Conservation (phyloP, 2,113 vertebrate species). For the Solea senegalensis region DNA sequence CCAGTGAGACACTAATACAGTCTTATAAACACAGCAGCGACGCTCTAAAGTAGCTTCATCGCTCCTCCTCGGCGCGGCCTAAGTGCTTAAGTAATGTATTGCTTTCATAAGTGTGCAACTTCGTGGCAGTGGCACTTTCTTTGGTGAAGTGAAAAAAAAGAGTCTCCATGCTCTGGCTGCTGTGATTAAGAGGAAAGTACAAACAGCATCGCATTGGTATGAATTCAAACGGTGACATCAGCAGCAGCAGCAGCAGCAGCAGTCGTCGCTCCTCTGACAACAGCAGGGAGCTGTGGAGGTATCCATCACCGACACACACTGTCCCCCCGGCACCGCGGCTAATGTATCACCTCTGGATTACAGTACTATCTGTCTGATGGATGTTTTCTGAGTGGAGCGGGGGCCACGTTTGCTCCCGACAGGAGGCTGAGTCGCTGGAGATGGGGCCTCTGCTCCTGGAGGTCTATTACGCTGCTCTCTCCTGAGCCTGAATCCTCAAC, state of each 20-base stretch:
- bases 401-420: constrained; percentile 54
- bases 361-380: constrained; percentile 83
- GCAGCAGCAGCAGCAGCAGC: constrained; percentile 49
- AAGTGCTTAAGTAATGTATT: constrained; percentile 86
- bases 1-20: constrained; percentile 80
- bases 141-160: constrained; percentile 60
- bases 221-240: constrained; percentile 73
- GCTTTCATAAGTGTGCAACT: constrained; percentile 85
- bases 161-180: constrained; percentile 78
- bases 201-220: constrained; percentile 73
- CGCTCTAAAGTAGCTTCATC: constrained; percentile 78
- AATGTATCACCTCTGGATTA: constrained; percentile 85
- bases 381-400: constrained; percentile 76
- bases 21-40: constrained; percentile 82
- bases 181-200: constrained; percentile 84
- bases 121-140: constrained; percentile 71
- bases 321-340: constrained; percentile 75
- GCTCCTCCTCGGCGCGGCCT: constrained; percentile 75
- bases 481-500: constrained; percentile 36
- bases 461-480: constrained; percentile 64
- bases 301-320: constrained; percentile 75
- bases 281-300: constrained; percentile 61
- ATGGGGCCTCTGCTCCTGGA: constrained; percentile 63
- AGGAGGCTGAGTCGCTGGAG: constrained; percentile 58
- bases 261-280: constrained; percentile 63